Evolutionary conservation across 2,113 vertebrate species (phyloP), one percentile per base, ranked within the genome.

Genomic region (Murina feae): DNA sequence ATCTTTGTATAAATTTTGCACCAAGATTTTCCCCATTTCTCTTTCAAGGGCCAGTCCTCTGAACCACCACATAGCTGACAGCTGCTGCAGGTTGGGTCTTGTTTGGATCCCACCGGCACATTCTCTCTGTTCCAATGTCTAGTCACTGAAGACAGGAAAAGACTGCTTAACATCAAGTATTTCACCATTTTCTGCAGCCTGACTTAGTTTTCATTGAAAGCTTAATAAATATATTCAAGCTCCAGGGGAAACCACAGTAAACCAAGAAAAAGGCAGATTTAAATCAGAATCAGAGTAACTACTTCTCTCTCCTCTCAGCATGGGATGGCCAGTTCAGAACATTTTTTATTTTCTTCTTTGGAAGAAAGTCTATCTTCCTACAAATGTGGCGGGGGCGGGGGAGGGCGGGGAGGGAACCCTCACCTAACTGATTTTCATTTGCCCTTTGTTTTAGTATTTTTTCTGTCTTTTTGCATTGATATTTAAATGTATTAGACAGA

Each of bases 211-310:
- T 90, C 80, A 65, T 1, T 90, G 86, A 68, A 95, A 37, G 12
- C 55, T 44, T 90, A 84, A 80, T 87, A 89, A 95, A 92, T 95
- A 94, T 72, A 94, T 90, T 95, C 86, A 94, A 90, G 58, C 37
- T 96, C 47, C 72, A 88, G 71, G 58, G 72, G 55, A 93, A 94
- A 88, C 3, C 42, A 95, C 32, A 90, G 58, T 14, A 7, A 44
- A 71, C 30, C 18, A 95, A 90, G 53, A 4, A 95, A 97, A 75
- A 88, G 68, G 42, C 74, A 94, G 39, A 90, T 81, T 37, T 90
- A 58, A 90, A 35, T 92, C n/a, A 58, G 51, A 87, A 86, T 85
- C n/a, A 68, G 60, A 82, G 32, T 65, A 30, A 66, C 58, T 90
- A 69, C 58, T 87, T 53, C 9, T 95, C 69, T 95, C 9, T 82